Percentiles rank a stretch among this genome's conserved stretches.
Evolutionary conservation across 2,797 vertebrate species (phyloP).

Genomic region (Tamandua tetradactyla): DNA sequence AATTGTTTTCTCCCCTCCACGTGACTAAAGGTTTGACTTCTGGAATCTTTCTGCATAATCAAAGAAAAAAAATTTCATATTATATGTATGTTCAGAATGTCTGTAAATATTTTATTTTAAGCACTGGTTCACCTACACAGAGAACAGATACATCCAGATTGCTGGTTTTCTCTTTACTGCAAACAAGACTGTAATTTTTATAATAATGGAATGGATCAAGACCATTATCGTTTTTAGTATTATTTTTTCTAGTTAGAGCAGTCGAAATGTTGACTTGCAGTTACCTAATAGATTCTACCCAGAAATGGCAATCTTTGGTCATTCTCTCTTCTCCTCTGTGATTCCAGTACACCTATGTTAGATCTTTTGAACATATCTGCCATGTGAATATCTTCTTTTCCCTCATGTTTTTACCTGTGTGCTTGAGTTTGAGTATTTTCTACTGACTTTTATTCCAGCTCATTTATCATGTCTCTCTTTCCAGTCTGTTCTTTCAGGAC

Average conservation of each 20-base stretch:
- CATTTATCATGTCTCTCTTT: neutral
- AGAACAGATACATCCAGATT: neutral
- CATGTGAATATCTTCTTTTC: neutral
- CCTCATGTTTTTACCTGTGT: neutral
- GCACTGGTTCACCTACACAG: neutral
- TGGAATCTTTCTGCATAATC: neutral
- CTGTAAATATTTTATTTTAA: neutral
- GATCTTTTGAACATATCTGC: neutral
- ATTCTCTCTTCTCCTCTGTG: neutral
- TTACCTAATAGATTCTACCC: neutral
- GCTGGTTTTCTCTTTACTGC: neutral
- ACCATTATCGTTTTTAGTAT: neutral
- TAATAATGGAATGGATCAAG: neutral
- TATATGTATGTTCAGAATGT: neutral
- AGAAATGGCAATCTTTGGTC: neutral
- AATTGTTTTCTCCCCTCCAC: neutral
- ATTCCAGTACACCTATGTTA: neutral
- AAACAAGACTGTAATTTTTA: neutral
- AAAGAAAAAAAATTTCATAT: neutral
- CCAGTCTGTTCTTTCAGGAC: neutral
- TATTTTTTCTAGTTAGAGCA: neutral
- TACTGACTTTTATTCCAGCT: neutral
- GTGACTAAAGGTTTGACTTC: neutral
- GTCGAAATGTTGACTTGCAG: neutral
- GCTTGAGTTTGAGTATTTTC: neutral